A percentile compares a stretch with the other conserved stretches of the same genome.
phyloP scores from a whole-genome alignment of 2,888 invertebrate genomes.

The Troglohyphantes excavatus region DNA sequence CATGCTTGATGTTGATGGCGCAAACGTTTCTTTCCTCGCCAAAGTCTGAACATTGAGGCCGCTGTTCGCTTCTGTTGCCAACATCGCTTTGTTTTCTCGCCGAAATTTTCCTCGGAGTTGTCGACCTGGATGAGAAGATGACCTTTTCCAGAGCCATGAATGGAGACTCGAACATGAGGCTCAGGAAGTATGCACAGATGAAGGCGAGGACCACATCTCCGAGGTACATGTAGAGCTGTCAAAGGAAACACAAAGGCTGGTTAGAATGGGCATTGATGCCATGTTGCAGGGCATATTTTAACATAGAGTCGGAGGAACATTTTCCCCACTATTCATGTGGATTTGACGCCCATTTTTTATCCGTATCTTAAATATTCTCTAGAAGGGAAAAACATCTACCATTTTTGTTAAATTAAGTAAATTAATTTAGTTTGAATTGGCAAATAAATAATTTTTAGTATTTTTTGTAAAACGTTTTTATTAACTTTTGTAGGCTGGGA shows the following conservation, averaged over 20 bases:
- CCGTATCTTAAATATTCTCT: too few species aligned
- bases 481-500: too few species aligned
- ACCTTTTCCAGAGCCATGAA: conserved; percentile 69
- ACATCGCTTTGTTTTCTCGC: not conserved
- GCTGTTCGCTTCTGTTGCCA: not conserved
- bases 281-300: too few species aligned
- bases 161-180: conserved; percentile 61
- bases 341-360: too few species aligned
- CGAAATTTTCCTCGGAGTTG: not conserved
- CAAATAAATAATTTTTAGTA: too few species aligned
- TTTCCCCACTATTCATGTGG: too few species aligned
- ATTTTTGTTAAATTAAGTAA: too few species aligned
- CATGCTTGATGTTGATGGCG: conserved; percentile 32
- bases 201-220: conserved; percentile 34
- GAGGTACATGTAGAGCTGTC: conserved; percentile 47
- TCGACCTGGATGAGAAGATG: conserved; percentile 14
- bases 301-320: too few species aligned
- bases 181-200: conserved; percentile 34
- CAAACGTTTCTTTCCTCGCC: conserved; percentile 13
- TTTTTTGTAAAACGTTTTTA: too few species aligned
- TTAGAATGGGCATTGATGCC: too few species aligned
- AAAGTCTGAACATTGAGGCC: not conserved
- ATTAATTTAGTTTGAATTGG: too few species aligned
- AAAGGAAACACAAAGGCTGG: not conserved
- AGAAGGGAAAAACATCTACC: too few species aligned